These are phyloP conservation scores for Crioceris asparagi DNA, from an alignment of 2,888 invertebrate species.

Conservation along the genomic window DNA sequence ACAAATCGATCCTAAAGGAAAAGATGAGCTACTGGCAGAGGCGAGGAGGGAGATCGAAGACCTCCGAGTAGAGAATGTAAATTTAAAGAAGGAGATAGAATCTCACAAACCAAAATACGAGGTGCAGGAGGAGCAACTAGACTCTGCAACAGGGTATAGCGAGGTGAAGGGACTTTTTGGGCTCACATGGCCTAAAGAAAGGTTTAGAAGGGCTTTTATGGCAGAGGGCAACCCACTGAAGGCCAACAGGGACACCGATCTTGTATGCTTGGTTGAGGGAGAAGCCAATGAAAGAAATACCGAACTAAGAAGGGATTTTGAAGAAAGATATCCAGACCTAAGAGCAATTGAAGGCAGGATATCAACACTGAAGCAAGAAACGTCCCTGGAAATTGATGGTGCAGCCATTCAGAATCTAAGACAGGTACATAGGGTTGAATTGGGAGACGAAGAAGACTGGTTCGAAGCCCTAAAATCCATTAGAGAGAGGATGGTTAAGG, in stretches of 20 bases:
- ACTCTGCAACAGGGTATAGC: no score
- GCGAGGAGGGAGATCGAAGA: no score
- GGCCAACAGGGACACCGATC: not conserved
- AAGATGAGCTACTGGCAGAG: no score
- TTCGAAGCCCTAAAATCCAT: not conserved
- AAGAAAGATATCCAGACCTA: slow-evolving; percentile 2
- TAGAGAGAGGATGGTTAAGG: not conserved
- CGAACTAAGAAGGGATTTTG: not conserved
- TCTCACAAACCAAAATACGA: no score
- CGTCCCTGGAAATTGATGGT: not conserved
- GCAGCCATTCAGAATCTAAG: not conserved
- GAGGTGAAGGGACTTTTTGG: no score
- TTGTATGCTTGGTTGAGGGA: not conserved
- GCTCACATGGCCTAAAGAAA: no score
- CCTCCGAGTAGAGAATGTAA: no score
- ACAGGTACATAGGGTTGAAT: not conserved
- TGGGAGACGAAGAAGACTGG: slow-evolving; percentile 3
- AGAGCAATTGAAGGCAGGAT: not conserved
- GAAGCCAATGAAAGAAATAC: not conserved
- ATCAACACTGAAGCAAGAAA: not conserved
- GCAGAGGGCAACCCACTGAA: not conserved
- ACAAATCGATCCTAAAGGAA: no score
- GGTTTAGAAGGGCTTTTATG: no score
- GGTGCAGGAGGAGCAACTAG: no score
- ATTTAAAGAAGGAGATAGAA: no score